phyloP scores from a whole-genome alignment of 1,140 invertebrate genomes.

The Caenorhabditis inopinata region DNA sequence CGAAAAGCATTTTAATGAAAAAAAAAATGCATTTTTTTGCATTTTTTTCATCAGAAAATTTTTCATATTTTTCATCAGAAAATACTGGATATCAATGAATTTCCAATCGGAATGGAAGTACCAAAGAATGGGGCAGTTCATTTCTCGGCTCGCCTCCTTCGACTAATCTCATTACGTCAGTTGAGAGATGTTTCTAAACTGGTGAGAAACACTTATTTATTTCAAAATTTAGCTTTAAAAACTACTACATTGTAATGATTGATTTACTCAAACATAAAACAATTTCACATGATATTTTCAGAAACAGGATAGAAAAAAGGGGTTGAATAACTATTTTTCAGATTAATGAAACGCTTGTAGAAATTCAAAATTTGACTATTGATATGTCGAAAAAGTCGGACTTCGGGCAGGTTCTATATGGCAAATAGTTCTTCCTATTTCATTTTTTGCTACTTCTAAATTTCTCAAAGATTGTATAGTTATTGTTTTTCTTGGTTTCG shows the following conservation, averaged over 20 bases:
- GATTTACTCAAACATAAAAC: too few species aligned
- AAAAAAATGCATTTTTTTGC: too few species aligned
- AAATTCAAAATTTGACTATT: conserved; percentile 4
- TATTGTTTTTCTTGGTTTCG: too few species aligned
- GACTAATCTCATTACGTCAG: not conserved
- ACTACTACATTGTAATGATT: too few species aligned
- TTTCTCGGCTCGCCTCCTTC: conserved; percentile 17
- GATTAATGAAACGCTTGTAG: conserved; percentile 25
- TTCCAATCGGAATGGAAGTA: not conserved
- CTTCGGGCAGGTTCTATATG: not conserved
- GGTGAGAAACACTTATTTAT: not conserved
- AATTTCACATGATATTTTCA: too few species aligned
- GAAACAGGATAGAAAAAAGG: too few species aligned
- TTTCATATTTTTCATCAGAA: not conserved
- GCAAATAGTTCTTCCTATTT: not conserved
- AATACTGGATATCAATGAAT: not conserved
- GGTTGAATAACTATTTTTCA: too few species aligned
- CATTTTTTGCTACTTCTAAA: not conserved
- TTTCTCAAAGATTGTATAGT: not conserved
- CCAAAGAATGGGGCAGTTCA: conserved; percentile 5
- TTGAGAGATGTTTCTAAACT: not conserved
- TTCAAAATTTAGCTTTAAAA: too few species aligned
- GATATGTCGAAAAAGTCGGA: conserved; percentile 11
- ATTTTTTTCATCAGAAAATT: not conserved
- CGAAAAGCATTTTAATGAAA: too few species aligned